A percentile compares a stretch with the other conserved stretches of the same genome.
Evolutionary conservation across 2,113 vertebrate genomes (phyloP).

Genomic region (Pseudopipra pipra): DNA sequence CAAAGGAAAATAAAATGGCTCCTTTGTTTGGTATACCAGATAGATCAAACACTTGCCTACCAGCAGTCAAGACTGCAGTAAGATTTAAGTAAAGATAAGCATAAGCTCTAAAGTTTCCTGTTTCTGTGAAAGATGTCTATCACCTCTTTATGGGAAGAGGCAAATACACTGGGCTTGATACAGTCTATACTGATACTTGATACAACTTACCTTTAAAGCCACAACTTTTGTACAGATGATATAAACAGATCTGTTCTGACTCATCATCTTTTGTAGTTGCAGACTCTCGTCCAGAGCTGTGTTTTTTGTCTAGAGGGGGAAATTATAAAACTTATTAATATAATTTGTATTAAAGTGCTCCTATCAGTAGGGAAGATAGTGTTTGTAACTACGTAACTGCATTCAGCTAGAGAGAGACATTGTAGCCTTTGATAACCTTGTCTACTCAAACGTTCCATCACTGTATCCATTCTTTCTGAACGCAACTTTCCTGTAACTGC

Average conservation of each 20-base stretch:
- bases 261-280: constrained; percentile 40
- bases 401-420: neutral
- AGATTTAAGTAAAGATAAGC: neutral
- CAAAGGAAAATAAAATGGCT: neutral
- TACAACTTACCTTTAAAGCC: constrained; percentile 83
- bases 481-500: neutral
- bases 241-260: constrained; percentile 87
- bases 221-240: constrained; percentile 80
- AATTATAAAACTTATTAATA: neutral
- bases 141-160: neutral
- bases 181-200: neutral
- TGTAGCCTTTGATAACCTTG: neutral
- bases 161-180: neutral
- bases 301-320: constrained; percentile 59
- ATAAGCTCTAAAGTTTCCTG: neutral
- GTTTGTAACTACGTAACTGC: neutral
- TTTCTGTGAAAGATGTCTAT: neutral
- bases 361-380: neutral
- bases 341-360: neutral
- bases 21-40: neutral
- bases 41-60: neutral
- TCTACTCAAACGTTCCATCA: neutral
- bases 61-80: neutral
- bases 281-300: neutral
- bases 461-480: neutral